Evolutionary conservation across 2,888 invertebrate genomes (phyloP).

Genomic region (Auanema sp.): DNA sequence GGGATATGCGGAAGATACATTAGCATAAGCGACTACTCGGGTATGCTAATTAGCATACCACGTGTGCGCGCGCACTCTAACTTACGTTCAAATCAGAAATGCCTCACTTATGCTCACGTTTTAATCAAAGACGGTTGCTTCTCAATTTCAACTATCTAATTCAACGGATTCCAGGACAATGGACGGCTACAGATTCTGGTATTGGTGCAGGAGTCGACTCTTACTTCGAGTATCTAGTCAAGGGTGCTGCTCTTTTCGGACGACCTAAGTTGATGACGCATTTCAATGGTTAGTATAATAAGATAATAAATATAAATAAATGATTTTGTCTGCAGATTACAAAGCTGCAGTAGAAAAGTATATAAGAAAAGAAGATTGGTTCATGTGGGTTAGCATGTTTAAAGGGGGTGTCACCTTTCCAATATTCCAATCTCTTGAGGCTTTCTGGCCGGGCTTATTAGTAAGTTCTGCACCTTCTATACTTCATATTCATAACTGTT

Average conservation of each 20-base stretch:
- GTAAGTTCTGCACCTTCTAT: conserved; percentile 41
- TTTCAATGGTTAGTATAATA: conserved; percentile 73
- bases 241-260: conserved; percentile 87
- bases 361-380: conserved; percentile 92
- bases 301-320: not conserved
- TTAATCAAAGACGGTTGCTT: too few relatives aligned
- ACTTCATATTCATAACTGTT: conserved; percentile 16
- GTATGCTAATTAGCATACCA: too few relatives aligned
- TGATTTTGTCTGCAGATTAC: conserved; percentile 64
- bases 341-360: conserved; percentile 67
- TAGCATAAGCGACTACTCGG: not conserved
- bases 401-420: conserved; percentile 82
- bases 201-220: conserved; percentile 78
- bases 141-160: too few relatives aligned
- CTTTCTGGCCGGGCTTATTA: conserved; percentile 95
- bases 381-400: conserved; percentile 98
- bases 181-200: conserved; percentile 97
- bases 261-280: conserved; percentile 86
- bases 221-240: conserved; percentile 95
- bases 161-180: conserved; percentile 65
- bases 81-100: conserved; percentile 3
- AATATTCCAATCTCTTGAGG: conserved; percentile 96
- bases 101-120: not conserved
- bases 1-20: not conserved
- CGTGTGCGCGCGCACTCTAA: not conserved